Evolutionary conservation across 1,140 invertebrate genomes (phyloP), one percentile per base, ranked within the genome.

Genomic region (Helicoverpa armigera): DNA sequence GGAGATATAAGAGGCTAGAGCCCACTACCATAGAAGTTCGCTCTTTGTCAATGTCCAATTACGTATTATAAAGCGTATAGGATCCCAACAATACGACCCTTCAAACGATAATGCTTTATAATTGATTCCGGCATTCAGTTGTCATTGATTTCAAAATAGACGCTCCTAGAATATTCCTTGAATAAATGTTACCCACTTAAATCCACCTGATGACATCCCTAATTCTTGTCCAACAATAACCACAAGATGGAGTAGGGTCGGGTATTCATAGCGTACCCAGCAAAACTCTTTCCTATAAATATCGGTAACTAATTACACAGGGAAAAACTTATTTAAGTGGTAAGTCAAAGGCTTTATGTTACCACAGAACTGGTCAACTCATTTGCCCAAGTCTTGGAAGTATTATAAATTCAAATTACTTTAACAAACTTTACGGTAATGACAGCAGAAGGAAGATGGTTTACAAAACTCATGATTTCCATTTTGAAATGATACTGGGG

Each of bases 261-360:
- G 35, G 35, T 29, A 61, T 61, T 61, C 23, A 61, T 29, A 61
- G 11, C 58, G 35, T 43, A 43, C 35, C 35, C 35, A 4, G 35
- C 4, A 13, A 18, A 14, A 13, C 23, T 61, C 23, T 31, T 61
- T 61, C 11, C 2, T 31, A 61, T 61, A 61, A 61, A 61, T 61
- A 61, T 61, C 58, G 58, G 29, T 61, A 29, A 13, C 23, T 61
- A 61, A 61, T 61, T 61, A 65, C 10, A 61, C 23, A 5, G 31
- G n/a, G n/a, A 60, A 65, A 18, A 63, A 63, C 43, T 61, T 31
- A 61, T 60, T 74, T 51, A 31, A 77, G 48, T 65, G 18, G 11
- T n/a, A 61, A 77, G 43, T 53, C n/a, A 65, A 78, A 60, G n/a
- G 63, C 63, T 70, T 74, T 73, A 72, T 60, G 53, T 72, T 60